Evolutionary conservation across 2,797 vertebrate species (phyloP).

Genomic region (Gymnoscopelus braueri): DNA sequence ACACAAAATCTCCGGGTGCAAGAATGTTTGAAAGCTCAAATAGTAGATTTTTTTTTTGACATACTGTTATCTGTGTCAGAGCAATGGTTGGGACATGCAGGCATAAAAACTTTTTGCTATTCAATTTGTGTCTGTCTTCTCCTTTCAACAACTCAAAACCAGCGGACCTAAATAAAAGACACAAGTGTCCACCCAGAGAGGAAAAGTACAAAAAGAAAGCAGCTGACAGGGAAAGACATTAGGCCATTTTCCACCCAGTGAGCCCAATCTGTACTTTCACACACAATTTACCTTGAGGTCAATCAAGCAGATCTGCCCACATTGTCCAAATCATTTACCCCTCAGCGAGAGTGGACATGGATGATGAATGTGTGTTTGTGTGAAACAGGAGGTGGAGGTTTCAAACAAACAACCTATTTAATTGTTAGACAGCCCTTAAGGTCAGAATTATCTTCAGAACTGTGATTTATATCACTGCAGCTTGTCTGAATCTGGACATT

Average conservation of each 20-base stretch:
- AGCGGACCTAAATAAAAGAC: neutral
- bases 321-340: too few relatives aligned
- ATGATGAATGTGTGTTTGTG: too few relatives aligned
- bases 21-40: too few relatives aligned
- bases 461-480: too few relatives aligned
- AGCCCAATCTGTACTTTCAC: neutral
- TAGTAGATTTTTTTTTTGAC: neutral
- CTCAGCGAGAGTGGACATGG: too few relatives aligned
- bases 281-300: neutral
- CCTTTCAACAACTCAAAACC: neutral
- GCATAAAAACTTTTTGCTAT: neutral
- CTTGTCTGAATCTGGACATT: too few relatives aligned
- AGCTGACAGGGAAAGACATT: neutral
- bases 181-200: neutral
- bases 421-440: too few relatives aligned
- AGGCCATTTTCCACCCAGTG: neutral
- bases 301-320: neutral
- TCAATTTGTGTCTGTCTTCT: conserved; percentile 1
- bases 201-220: neutral
- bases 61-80: neutral
- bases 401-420: too few relatives aligned
- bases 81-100: neutral
- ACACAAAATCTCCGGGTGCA: neutral
- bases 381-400: too few relatives aligned
- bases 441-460: too few relatives aligned